phyloP scores from a whole-genome alignment of 2,888 invertebrate genomes.

The Leucophora obtusa region DNA sequence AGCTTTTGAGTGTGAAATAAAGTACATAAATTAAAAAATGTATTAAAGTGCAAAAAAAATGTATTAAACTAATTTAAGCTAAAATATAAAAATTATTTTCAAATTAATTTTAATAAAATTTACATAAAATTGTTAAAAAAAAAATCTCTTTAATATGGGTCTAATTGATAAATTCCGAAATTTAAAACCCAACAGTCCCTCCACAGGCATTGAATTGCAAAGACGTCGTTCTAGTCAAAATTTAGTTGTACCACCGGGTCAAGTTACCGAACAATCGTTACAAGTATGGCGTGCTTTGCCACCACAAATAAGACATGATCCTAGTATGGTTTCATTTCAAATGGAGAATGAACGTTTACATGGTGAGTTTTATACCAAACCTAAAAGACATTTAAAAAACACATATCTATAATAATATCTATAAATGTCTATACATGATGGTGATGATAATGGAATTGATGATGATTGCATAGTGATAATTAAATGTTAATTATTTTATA shows the following conservation, averaged over 20 bases:
- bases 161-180: conserved; percentile 69
- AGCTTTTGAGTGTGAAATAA: not conserved
- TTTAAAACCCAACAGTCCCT: conserved; percentile 67
- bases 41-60: conserved; percentile 12
- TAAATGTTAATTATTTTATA: not conserved
- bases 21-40: conserved; percentile 12
- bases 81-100: no score
- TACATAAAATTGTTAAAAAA: not conserved
- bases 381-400: not conserved
- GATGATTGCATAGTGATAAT: not conserved
- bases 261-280: conserved; percentile 82
- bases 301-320: conserved; percentile 83
- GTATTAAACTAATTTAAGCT: not conserved
- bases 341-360: conserved; percentile 77
- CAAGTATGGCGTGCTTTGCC: conserved; percentile 84
- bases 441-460: not conserved
- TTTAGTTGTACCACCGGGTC: conserved; percentile 78
- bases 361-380: conserved; percentile 70
- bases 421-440: not conserved
- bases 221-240: conserved; percentile 66
- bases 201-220: conserved; percentile 70
- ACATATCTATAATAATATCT: not conserved
- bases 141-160: conserved; percentile 67
- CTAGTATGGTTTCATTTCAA: conserved; percentile 82
- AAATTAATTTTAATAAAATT: not conserved